Evolutionary conservation across 2,888 invertebrate species (phyloP), one percentile per base, ranked within the genome.

Genomic region (Teinopalpus imperialis): DNA sequence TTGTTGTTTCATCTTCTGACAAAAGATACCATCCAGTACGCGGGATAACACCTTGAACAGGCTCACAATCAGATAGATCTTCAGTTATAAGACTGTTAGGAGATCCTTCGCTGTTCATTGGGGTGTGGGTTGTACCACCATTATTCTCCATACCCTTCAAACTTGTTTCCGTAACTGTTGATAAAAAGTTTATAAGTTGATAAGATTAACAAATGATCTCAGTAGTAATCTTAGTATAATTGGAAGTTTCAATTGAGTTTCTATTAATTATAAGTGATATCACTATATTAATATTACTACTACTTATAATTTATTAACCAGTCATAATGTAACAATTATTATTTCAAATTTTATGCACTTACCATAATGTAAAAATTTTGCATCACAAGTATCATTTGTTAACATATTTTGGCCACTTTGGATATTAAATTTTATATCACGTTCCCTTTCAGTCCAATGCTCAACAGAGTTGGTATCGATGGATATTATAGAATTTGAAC

Each of bases 21-120:
- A 83, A 49, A 0, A 86, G 63, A 47, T 74, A 78, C 87, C 87
- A 88, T 42, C 72, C 75, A 0, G 68, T 53, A 0, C 53, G 47
- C 1, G 37, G 44, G 0, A 48, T 9, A 1, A 37, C 51, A 8
- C 48, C 34, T 1, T 57, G 54, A 2, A 40, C 37, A 0, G 42
- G 21, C 2, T 36, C 30, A 3, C 72, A 75, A 16, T 75, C 66
- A 0, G 85, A 81, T 1, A 85, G 55, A 40, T 88, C 87, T 31
- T 87, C 86, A 1, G 87, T 87, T 9, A 87, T 57, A 0, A 86
- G 60, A 54, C 87, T 81, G 30, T 56, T 66, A 16, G 60, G 57
- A 1, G 66, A 63, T 3, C 36, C 32, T 14, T 63, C 61, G 6
- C 53, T 57, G 13, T 27, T 48, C 1, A 55, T 29, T 1, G 65